phyloP scores from a whole-genome alignment of 2,797 vertebrate genomes.

The Labeo calbasu region DNA sequence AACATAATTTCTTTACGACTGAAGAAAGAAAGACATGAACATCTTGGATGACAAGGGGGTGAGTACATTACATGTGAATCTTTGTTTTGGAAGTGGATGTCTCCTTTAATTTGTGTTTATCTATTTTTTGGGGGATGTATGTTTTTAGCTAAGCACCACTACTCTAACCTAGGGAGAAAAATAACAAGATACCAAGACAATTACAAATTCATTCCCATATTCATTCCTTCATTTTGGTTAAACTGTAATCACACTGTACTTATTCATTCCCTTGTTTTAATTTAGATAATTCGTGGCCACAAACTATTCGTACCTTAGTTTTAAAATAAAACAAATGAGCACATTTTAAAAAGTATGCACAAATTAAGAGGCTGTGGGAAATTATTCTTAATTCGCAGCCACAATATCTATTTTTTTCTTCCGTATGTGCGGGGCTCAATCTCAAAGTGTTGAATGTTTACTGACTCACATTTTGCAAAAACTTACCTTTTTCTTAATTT shows the following conservation, averaged over 20 bases:
- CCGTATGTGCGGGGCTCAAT: background rate
- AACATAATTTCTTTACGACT: too few relatives aligned
- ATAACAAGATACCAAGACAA: background rate
- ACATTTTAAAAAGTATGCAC: background rate
- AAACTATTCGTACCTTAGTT: background rate
- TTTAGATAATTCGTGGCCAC: too few relatives aligned
- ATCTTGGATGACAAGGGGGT: too few relatives aligned
- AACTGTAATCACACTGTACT: background rate
- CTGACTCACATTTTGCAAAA: background rate
- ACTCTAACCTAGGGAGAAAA: background rate
- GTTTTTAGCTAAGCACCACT: background rate
- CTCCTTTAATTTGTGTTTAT: background rate
- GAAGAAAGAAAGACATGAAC: too few relatives aligned
- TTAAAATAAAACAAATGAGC: background rate
- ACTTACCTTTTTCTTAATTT: constrained; percentile 81
- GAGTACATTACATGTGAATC: too few relatives aligned
- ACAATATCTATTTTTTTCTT: background rate
- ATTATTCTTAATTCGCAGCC: too few relatives aligned
- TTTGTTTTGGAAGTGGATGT: too few relatives aligned
- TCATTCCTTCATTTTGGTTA: background rate
- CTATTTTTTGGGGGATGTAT: background rate
- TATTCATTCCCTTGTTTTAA: too few relatives aligned
- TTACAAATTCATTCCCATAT: background rate
- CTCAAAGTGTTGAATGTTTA: background rate
- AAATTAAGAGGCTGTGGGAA: background rate